These are phyloP conservation scores for Smittia sp. DNA, from an alignment of 2,888 invertebrate genomes.

Conservation along the genomic window DNA sequence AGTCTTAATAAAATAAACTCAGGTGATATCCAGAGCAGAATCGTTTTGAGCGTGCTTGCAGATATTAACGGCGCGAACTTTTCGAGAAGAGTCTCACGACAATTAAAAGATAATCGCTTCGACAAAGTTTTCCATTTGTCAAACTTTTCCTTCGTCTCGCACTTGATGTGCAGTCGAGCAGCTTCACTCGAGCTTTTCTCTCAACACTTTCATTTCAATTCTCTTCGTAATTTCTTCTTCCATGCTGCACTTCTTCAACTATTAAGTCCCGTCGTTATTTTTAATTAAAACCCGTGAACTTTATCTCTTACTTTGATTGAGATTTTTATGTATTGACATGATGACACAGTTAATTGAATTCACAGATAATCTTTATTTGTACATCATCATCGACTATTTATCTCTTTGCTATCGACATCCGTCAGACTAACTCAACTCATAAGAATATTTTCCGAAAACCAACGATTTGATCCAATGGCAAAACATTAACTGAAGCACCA, in stretches of 20 bases:
- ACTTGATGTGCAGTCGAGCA: not conserved
- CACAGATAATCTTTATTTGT: not conserved
- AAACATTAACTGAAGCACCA: not conserved
- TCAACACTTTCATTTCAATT: not conserved
- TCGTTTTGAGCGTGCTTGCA: too few species aligned
- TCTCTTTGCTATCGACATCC: not conserved
- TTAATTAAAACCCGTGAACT: not conserved
- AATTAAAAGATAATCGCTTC: too few species aligned
- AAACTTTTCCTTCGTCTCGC: not conserved
- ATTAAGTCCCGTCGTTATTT: not conserved
- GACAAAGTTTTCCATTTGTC: too few species aligned
- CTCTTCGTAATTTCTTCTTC: not conserved
- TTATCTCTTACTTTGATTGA: not conserved
- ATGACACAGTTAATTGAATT: slow-evolving; percentile 1
- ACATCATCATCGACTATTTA: not conserved
- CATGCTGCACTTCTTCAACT: not conserved
- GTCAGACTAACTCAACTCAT: not conserved
- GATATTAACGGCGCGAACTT: too few species aligned
- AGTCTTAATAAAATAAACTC: slow-evolving; percentile 3
- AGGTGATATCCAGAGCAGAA: not conserved
- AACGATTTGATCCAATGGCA: not conserved
- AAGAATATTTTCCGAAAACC: too few species aligned
- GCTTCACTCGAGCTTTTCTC: not conserved
- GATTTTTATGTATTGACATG: not conserved
- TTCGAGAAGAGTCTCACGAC: too few species aligned